A percentile compares a stretch with the other conserved stretches of the same genome.
phyloP scores from a whole-genome alignment of 2,113 vertebrate species.

The Colius striatus region DNA sequence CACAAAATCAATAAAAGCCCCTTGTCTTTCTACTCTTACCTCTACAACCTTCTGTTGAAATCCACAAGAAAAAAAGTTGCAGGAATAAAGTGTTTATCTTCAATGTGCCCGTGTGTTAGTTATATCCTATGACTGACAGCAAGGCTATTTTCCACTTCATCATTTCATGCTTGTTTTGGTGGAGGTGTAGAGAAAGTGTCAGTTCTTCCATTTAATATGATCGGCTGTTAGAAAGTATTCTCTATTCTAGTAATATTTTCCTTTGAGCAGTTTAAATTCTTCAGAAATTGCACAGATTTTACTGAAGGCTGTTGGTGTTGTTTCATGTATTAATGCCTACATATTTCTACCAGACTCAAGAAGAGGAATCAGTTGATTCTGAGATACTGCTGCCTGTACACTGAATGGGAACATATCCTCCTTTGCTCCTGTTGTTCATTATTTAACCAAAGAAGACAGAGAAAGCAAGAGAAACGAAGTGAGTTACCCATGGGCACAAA shows the following conservation, averaged over 20 bases:
- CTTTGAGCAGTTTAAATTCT: not conserved
- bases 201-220: conserved; percentile 22
- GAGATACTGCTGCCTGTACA: not conserved
- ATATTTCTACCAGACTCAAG: not conserved
- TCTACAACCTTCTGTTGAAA: conserved; percentile 6
- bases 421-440: not conserved
- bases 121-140: not conserved
- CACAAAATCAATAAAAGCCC: conserved; percentile 40
- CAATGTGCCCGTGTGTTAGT: not conserved
- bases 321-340: not conserved
- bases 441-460: not conserved
- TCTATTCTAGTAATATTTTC: not conserved
- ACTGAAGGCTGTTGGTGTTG: not conserved
- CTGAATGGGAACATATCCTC: not conserved
- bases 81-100: conserved; percentile 21
- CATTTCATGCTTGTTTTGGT: conserved; percentile 15
- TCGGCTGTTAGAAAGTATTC: not conserved
- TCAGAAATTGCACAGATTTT: not conserved
- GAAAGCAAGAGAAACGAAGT: not conserved
- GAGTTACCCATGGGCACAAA: not conserved
- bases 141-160: not conserved
- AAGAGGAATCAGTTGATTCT: not conserved
- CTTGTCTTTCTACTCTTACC: conserved; percentile 7
- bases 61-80: not conserved
- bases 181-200: not conserved